Evolutionary conservation across 1,140 invertebrate species (phyloP).

Genomic region (Zaprionus nigranus): DNA sequence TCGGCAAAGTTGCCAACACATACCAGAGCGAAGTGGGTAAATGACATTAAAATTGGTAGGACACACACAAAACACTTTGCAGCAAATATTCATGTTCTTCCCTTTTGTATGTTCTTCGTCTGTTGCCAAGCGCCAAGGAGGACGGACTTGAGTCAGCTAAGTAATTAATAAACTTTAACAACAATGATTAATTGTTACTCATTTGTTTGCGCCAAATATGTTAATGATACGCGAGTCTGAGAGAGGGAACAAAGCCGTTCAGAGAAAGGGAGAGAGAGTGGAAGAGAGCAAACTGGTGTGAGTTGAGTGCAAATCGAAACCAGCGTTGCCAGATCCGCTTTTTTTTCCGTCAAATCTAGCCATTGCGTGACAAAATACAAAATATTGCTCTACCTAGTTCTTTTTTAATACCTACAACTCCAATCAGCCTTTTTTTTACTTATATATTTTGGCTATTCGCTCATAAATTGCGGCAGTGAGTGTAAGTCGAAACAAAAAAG

Average conservation of each 20-base stretch:
- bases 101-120: neutral
- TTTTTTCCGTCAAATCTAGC: too few species aligned
- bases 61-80: slow-evolving; percentile 15
- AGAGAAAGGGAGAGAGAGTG: neutral
- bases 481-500: slow-evolving; percentile 23
- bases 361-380: too few species aligned
- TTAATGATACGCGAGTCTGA: slow-evolving; percentile 27
- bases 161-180: slow-evolving; percentile 33
- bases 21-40: neutral
- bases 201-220: slow-evolving; percentile 46
- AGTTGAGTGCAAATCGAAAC: too few species aligned
- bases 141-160: slow-evolving; percentile 1
- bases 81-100: neutral
- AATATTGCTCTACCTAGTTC: too few species aligned
- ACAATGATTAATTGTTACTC: slow-evolving; percentile 51
- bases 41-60: slow-evolving; percentile 34
- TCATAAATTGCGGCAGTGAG: slow-evolving; percentile 3
- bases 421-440: too few species aligned
- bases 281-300: slow-evolving; percentile 1
- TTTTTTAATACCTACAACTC: too few species aligned
- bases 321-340: too few species aligned
- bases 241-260: neutral
- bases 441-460: too few species aligned
- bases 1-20: slow-evolving; percentile 10
- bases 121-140: slow-evolving; percentile 28